Percentiles rank a stretch among this genome's conserved stretches.
phyloP scores from a whole-genome alignment of 2,797 vertebrate species.

The Aratinga solstitialis region DNA sequence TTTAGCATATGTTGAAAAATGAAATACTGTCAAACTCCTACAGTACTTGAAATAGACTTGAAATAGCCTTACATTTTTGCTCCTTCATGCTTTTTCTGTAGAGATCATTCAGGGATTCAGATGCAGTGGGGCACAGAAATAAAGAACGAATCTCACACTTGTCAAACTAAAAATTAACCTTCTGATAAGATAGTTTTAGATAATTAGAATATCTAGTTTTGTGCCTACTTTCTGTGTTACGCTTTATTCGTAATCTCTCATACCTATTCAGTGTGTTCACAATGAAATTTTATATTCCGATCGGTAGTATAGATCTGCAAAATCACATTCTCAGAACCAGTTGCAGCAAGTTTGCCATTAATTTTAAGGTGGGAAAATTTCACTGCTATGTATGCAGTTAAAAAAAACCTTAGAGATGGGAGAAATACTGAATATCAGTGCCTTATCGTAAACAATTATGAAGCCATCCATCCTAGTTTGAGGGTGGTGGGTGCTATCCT shows the following conservation, averaged over 20 bases:
- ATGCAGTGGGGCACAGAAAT: constrained; percentile 30
- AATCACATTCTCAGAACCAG: not conserved
- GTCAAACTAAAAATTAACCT: constrained; percentile 31
- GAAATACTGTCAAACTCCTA: constrained; percentile 59
- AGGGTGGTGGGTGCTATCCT: not conserved
- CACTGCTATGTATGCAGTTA: not conserved
- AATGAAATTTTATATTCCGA: not conserved
- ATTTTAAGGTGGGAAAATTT: not conserved
- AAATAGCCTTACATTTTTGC: constrained; percentile 49
- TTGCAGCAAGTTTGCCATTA: not conserved
- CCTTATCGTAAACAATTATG: not conserved
- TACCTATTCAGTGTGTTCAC: not conserved
- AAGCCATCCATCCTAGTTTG: not conserved
- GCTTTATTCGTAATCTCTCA: not conserved
- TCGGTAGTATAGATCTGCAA: not conserved
- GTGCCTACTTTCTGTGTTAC: not conserved
- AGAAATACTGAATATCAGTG: not conserved
- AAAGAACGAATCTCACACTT: constrained; percentile 31
- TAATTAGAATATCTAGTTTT: not conserved
- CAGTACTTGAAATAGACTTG: constrained; percentile 54
- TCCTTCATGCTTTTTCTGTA: constrained; percentile 27
- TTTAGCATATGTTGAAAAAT: constrained; percentile 61
- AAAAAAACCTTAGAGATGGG: not conserved
- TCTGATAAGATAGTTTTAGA: not conserved
- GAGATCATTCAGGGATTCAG: constrained; percentile 50